A percentile compares a stretch with the other conserved stretches of the same genome.
Conservation (phyloP, 2,888 invertebrate genomes). For the Ganaspis brasiliensis region DNA sequence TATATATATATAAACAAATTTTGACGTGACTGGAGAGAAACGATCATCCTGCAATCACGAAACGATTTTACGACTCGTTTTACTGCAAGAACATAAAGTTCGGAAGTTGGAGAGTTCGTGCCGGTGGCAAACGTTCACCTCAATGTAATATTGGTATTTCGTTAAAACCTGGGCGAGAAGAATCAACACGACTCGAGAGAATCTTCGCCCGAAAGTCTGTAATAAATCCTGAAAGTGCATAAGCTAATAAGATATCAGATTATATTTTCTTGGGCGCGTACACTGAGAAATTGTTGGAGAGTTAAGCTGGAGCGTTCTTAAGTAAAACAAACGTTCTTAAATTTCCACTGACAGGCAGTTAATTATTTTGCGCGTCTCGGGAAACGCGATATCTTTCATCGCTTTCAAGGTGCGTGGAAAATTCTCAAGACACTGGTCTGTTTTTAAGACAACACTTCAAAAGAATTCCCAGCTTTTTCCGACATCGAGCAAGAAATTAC, state of each 20-base stretch:
- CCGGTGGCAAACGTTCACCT: slow-evolving; percentile 31
- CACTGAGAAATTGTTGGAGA: slow-evolving; percentile 56
- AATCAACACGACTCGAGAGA: slow-evolving; percentile 42
- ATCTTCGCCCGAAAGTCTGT: slow-evolving; percentile 41
- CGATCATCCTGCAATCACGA: slow-evolving; percentile 31
- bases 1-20: slow-evolving; percentile 18
- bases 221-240: slow-evolving; percentile 69
- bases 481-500: slow-evolving; percentile 18
- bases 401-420: slow-evolving; percentile 48
- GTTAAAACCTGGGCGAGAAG: slow-evolving; percentile 40
- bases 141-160: slow-evolving; percentile 41
- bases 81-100: slow-evolving; percentile 26
- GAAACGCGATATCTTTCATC: slow-evolving; percentile 64
- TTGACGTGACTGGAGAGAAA: slow-evolving; percentile 28
- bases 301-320: slow-evolving; percentile 63
- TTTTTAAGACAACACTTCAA: slow-evolving; percentile 17
- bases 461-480: slow-evolving; percentile 15
- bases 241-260: slow-evolving; percentile 70
- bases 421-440: slow-evolving; percentile 24
- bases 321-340: slow-evolving; percentile 76
- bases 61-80: slow-evolving; percentile 32
- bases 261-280: slow-evolving; percentile 58
- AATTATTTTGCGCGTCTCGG: slow-evolving; percentile 73
- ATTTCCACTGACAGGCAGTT: slow-evolving; percentile 72
- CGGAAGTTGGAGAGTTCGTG: slow-evolving; percentile 22